Evolutionary conservation across 2,113 vertebrate species (phyloP).

Genomic region (Morone saxatilis): DNA sequence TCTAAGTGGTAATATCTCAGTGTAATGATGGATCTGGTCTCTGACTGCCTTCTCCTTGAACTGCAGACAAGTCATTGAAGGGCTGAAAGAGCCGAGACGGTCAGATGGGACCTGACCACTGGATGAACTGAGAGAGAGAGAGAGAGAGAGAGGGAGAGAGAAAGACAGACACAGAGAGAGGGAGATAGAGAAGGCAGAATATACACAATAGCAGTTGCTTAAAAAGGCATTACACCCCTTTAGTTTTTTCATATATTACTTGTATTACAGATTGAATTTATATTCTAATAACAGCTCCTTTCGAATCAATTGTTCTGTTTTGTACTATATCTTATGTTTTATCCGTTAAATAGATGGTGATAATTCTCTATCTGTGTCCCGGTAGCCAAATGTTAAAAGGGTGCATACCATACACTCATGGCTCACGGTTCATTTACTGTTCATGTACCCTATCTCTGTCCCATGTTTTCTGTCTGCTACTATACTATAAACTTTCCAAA

Average conservation of each 20-base stretch:
- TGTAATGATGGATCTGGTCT: constrained; percentile 78
- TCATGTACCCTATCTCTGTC: too few relatives aligned
- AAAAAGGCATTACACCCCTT: constrained; percentile 49
- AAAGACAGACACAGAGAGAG: constrained; percentile 24
- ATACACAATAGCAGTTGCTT: constrained; percentile 71
- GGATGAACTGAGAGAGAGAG: constrained; percentile 68
- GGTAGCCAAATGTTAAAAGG: not conserved
- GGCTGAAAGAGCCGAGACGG: constrained; percentile 80
- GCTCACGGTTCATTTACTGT: too few relatives aligned
- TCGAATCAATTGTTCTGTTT: not conserved
- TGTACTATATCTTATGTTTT: not conserved
- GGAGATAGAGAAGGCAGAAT: constrained; percentile 1
- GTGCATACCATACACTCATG: not conserved
- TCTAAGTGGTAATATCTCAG: constrained; percentile 60
- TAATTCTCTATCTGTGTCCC: not conserved
- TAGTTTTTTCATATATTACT: not conserved
- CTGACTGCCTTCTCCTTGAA: constrained; percentile 87
- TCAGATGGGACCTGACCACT: constrained; percentile 73
- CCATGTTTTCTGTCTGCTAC: not conserved
- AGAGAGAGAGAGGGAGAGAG: constrained; percentile 29
- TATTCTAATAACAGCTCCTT: not conserved
- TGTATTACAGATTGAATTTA: not conserved
- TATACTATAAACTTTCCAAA: not conserved
- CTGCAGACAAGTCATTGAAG: constrained; percentile 90
- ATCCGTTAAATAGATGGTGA: not conserved